Percentiles rank a stretch among this genome's conserved stretches.
phyloP scores from a whole-genome alignment of 2,888 invertebrate species.

The Drosophila colorata region DNA sequence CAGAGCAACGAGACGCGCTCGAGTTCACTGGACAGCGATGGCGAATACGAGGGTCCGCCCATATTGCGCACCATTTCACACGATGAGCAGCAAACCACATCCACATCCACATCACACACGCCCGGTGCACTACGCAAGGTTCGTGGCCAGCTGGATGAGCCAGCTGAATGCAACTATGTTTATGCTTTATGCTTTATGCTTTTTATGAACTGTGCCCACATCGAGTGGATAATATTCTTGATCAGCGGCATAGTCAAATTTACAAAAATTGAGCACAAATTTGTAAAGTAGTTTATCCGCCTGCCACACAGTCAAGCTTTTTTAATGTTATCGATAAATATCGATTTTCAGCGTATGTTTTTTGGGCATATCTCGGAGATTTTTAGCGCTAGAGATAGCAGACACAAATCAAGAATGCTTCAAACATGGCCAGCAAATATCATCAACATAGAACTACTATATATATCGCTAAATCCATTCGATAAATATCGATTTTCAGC shows the following conservation, averaged over 20 bases:
- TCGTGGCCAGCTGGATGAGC: conserved; percentile 22
- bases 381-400: no score
- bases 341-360: no score
- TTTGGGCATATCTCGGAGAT: no score
- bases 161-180: neutral
- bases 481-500: no score
- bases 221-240: neutral
- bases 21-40: conserved; percentile 86
- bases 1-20: conserved; percentile 86
- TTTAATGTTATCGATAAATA: no score
- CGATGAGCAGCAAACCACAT: conserved; percentile 86
- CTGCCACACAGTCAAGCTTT: no score
- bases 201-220: neutral
- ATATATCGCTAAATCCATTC: no score
- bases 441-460: no score
- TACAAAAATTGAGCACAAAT: no score
- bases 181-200: neutral
- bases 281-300: no score
- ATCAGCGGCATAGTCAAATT: neutral
- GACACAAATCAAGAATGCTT: no score
- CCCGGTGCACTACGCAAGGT: conserved; percentile 85
- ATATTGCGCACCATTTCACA: conserved; percentile 88
- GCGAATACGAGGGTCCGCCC: conserved; percentile 86
- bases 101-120: conserved; percentile 81
- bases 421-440: no score